Evolutionary conservation across 2,113 vertebrate species (phyloP), one percentile per base, ranked within the genome.

Genomic region (Limanda limanda): DNA sequence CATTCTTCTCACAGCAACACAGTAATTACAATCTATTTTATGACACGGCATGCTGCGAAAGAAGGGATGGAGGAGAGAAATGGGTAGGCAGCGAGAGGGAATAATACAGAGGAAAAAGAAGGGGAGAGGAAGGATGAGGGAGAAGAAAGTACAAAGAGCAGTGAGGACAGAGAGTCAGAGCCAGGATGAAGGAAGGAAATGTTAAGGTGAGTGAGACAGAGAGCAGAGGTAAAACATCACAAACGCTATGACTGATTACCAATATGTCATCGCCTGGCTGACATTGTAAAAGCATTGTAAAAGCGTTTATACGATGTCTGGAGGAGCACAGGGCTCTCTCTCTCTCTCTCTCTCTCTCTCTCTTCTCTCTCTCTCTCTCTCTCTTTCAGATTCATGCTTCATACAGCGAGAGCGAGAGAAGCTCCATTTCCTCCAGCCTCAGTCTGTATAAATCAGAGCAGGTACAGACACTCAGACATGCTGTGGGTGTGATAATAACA

Each of bases 11-110:
- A 74, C 89, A 90, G 88, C 87, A 90, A 92, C 88, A 87, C 86
- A 88, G 89, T 85, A 92, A 93, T 93, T 94, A 90, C 82, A 91
- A 89, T 92, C 83, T 90, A 89, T 90, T 93, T 92, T 87, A 90
- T 82, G 76, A 85, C 75, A 75, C 15, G 25, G 61, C 90, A 82
- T 79, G 88, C 89, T 89, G 90, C 0, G 82, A 86, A 84, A 83
- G 75, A 87, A 25, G 55, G 84, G 78, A 81, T 62, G 70, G 68
- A 74, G n/a, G 76, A 70, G 55, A 83, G 71, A 48, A 83, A 87
- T 20, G 54, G 70, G 71, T 73, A 78, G 59, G 64, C 63, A 80
- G 63, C 1, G 52, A 82, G 48, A 65, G 67, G 75, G 62, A 86
- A 73, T 60, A 74, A 68, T 15, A 45, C 62, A 3, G n/a, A 51